phyloP scores from a whole-genome alignment of 2,797 vertebrate genomes.

The Sebastes goodei region DNA sequence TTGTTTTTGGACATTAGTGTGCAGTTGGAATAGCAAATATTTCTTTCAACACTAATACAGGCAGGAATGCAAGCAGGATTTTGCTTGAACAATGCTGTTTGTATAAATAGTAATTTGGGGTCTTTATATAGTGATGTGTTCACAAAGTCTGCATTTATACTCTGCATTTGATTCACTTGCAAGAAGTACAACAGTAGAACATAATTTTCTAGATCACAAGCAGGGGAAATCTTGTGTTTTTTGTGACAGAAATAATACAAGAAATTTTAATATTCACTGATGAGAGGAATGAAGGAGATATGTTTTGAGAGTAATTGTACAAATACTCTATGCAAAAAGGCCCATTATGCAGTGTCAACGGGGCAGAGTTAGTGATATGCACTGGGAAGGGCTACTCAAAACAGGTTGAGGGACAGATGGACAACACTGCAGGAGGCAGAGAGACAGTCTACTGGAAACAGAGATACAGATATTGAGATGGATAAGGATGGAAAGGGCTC shows the following conservation, averaged over 20 bases:
- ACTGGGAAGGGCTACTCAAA: not conserved
- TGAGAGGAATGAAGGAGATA: not conserved
- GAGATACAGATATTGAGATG: conserved; percentile 7
- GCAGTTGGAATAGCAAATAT: not conserved
- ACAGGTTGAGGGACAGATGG: conserved; percentile 51
- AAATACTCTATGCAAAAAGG: not conserved
- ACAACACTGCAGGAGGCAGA: conserved; percentile 35
- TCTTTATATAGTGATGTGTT: not conserved
- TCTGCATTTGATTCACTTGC: not conserved
- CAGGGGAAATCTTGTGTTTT: not conserved
- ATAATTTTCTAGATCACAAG: not conserved
- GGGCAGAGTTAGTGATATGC: not conserved
- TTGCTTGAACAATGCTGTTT: not conserved
- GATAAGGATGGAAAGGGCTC: not conserved
- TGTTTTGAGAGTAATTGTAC: not conserved
- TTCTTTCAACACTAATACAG: not conserved
- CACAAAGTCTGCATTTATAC: not conserved
- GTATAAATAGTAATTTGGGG: not conserved
- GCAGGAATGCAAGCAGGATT: not conserved
- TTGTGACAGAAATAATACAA: not conserved
- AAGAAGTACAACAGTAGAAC: not conserved
- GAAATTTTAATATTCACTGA: not conserved
- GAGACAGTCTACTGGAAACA: conserved; percentile 5
- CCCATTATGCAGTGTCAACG: not conserved
- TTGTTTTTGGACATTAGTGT: not conserved